Conservation (phyloP, 1,140 invertebrate genomes). For the Xylocopa sonorina region DNA sequence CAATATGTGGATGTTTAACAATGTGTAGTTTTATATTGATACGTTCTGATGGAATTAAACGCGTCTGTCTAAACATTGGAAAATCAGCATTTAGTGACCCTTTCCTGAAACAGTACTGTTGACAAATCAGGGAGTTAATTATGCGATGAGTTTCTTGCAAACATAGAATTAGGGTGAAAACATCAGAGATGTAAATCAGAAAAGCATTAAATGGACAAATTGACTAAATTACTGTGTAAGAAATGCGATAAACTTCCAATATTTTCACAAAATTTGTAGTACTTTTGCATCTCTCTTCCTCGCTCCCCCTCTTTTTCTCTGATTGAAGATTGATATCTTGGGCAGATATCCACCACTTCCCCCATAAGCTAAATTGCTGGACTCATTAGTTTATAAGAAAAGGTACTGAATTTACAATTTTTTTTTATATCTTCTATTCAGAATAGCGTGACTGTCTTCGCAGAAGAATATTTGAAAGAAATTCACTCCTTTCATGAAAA, state of each 20-base stretch:
- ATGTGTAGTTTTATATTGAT: not conserved
- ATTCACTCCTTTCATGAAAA: not conserved
- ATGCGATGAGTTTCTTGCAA: not conserved
- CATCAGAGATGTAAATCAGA: not conserved
- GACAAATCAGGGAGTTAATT: not conserved
- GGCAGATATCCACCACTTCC: too few relatives aligned
- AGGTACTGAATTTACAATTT: too few relatives aligned
- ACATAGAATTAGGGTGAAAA: not conserved
- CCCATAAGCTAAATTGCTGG: too few relatives aligned
- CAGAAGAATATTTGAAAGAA: slow-evolving; percentile 3
- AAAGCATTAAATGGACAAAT: not conserved
- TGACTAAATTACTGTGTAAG: not conserved
- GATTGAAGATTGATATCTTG: too few relatives aligned
- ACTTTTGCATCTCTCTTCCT: too few relatives aligned
- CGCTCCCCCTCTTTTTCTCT: too few relatives aligned
- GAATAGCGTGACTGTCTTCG: not conserved
- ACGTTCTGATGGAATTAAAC: too few relatives aligned
- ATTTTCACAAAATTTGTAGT: too few relatives aligned
- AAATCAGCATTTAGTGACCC: not conserved
- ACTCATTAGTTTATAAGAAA: not conserved
- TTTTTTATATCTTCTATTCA: not conserved
- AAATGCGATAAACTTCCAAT: not conserved
- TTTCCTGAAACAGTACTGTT: not conserved
- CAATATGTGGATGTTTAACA: too few relatives aligned
- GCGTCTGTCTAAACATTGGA: not conserved